Percentiles rank a stretch among this genome's conserved stretches.
These are phyloP conservation scores for Drosophila neotestacea DNA, from an alignment of 2,888 invertebrate species.

Conservation along the genomic window DNA sequence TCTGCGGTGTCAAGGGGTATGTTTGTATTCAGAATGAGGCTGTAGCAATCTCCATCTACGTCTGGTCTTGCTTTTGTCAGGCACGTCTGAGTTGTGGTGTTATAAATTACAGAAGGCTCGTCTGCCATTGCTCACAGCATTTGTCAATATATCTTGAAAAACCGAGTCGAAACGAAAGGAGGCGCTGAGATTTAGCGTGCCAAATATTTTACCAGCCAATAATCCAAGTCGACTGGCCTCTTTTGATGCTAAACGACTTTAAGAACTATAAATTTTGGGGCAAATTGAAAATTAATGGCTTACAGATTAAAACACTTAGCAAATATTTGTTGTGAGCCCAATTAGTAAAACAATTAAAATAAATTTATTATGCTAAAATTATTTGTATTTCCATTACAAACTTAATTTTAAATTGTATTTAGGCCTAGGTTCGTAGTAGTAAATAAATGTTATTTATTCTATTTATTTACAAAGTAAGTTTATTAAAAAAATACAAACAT, in stretches of 20 bases:
- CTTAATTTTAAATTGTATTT: too few species aligned
- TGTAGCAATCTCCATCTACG: constrained; percentile 13
- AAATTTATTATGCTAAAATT: too few species aligned
- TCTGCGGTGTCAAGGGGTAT: constrained; percentile 26
- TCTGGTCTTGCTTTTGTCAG: constrained; percentile 43
- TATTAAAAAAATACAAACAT: too few species aligned
- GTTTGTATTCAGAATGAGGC: neutral
- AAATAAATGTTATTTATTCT: too few species aligned
- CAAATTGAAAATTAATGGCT: neutral
- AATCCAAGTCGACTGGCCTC: constrained; percentile 29
- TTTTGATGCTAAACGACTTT: constrained; percentile 4
- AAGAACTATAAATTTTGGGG: constrained; percentile 9
- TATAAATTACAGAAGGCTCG: constrained; percentile 70
- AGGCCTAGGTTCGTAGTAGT: too few species aligned
- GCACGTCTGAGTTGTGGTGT: constrained; percentile 65
- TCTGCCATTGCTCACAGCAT: constrained; percentile 64
- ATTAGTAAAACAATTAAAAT: neutral
- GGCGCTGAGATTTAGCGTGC: constrained; percentile 53
- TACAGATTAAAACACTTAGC: neutral
- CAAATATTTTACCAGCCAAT: constrained; percentile 61
- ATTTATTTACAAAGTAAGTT: too few species aligned
- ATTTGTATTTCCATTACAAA: too few species aligned
- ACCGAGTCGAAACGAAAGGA: constrained; percentile 15
- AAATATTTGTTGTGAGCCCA: neutral
- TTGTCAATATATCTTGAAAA: constrained; percentile 69